Conservation (phyloP, 2,888 invertebrate species). For the Alloplasta piceator region DNA sequence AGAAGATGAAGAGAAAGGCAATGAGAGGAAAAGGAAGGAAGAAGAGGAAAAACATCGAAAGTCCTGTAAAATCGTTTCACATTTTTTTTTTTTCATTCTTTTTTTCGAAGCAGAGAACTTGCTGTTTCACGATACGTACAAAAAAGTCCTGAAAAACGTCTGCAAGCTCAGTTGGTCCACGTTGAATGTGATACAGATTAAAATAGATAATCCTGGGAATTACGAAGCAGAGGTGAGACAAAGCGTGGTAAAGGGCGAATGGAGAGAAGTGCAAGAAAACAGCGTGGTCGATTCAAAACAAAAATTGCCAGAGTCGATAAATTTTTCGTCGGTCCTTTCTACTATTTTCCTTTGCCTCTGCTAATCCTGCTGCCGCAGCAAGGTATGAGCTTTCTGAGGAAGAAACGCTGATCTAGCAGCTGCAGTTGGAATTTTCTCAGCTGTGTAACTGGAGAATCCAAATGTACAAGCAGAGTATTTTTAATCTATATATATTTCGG, state of each 20-base stretch:
- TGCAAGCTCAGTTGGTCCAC: not conserved
- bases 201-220: conserved; percentile 14
- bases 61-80: not conserved
- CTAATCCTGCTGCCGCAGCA: conserved; percentile 2
- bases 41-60: not conserved
- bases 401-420: conserved; percentile 30
- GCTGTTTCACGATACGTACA: not conserved
- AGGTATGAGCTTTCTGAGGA: conserved; percentile 19
- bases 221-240: conserved; percentile 27
- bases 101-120: not conserved
- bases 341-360: not conserved
- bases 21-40: not conserved
- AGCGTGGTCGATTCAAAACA: not conserved
- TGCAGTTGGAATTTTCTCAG: conserved; percentile 8
- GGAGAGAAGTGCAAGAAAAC: not conserved
- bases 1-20: conserved; percentile 2
- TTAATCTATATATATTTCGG: not conserved
- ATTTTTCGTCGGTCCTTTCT: not conserved
- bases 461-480: too few species aligned
- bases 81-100: not conserved
- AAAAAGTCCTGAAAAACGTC: not conserved
- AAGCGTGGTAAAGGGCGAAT: conserved; percentile 16
- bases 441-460: too few species aligned
- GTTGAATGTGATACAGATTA: not conserved
- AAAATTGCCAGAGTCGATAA: conserved; percentile 10